These are phyloP conservation scores for Gymnocypris eckloni DNA, from an alignment of 2,797 vertebrate species.

Conservation along the genomic window DNA sequence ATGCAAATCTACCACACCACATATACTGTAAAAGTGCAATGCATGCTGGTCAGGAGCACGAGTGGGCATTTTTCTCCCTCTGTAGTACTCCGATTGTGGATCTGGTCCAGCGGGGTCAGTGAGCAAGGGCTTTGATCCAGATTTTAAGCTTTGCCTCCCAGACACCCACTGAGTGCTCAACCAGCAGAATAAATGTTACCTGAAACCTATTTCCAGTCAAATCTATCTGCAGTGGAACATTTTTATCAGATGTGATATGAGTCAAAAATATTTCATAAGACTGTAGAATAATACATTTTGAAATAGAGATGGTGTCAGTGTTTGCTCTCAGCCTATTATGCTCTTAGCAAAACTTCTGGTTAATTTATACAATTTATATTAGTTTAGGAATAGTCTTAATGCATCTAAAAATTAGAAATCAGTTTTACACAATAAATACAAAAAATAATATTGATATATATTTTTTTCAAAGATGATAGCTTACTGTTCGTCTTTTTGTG, in stretches of 20 bases:
- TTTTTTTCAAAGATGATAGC: too few relatives aligned
- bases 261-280: neutral
- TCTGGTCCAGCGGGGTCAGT: slow-evolving; percentile 24
- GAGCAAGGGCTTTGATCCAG: slow-evolving; percentile 51
- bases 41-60: neutral
- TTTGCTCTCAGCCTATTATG: neutral
- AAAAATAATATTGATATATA: too few relatives aligned
- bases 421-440: neutral
- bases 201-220: slow-evolving; percentile 37
- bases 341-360: neutral
- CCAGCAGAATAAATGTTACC: slow-evolving; percentile 53
- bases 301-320: neutral
- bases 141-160: slow-evolving; percentile 39
- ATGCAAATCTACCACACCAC: neutral
- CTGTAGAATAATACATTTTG: neutral
- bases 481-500: too few relatives aligned
- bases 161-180: slow-evolving; percentile 43
- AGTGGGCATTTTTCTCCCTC: neutral
- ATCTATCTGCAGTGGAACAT: slow-evolving; percentile 18
- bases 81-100: neutral
- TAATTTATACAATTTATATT: neutral
- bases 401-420: neutral
- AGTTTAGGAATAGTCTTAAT: neutral
- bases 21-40: neutral
- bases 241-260: slow-evolving; percentile 3